Conservation (phyloP, 2,797 vertebrate species). For the Martes flavigula region DNA sequence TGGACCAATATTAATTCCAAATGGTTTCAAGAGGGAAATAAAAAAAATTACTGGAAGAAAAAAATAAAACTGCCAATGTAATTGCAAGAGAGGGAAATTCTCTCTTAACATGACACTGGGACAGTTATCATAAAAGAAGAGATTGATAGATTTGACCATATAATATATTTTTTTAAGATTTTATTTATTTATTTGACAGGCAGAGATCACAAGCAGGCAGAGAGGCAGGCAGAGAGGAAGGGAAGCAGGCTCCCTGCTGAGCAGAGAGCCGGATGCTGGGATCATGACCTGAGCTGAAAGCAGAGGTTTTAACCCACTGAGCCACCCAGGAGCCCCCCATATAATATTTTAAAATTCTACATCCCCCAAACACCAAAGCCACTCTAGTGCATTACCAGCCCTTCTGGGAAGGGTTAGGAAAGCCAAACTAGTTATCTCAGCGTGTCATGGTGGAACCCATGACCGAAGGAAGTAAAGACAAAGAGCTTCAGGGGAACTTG, state of each 20-base stretch:
- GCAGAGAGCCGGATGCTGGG: too few species aligned
- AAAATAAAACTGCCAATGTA: neutral
- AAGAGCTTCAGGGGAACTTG: neutral
- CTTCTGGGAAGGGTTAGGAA: neutral
- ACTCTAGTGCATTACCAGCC: neutral
- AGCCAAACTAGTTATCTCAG: neutral
- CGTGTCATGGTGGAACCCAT: neutral
- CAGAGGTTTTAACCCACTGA: too few species aligned
- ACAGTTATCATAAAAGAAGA: neutral
- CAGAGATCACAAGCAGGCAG: too few species aligned
- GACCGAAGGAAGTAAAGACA: neutral
- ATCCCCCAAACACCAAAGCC: neutral
- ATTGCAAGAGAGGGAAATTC: neutral
- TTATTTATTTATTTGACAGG: too few species aligned
- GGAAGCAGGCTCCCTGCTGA: too few species aligned
- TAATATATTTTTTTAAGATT: neutral
- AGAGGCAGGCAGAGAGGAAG: too few species aligned
- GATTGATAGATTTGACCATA: neutral
- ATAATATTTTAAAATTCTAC: neutral
- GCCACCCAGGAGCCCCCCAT: neutral
- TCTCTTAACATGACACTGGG: neutral
- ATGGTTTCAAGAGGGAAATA: neutral
- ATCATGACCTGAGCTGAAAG: too few species aligned
- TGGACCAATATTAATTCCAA: neutral
- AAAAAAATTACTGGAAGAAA: neutral